phyloP scores from a whole-genome alignment of 2,113 vertebrate genomes.

The Dromiciops gliroides region DNA sequence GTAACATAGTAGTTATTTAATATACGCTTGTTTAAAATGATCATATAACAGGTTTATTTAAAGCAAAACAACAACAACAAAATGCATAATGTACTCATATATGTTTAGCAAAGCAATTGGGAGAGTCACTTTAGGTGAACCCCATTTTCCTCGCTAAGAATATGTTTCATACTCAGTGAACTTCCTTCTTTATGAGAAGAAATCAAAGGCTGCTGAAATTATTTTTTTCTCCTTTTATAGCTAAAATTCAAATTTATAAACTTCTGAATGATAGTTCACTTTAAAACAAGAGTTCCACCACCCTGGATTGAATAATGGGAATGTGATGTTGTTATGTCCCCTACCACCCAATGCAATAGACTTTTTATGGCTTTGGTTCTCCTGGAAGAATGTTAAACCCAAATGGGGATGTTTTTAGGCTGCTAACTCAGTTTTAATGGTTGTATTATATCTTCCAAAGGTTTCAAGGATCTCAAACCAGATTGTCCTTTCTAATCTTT shows the following conservation, averaged over 20 bases:
- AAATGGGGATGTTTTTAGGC: not conserved
- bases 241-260: not conserved
- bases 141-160: not conserved
- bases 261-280: not conserved
- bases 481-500: not conserved
- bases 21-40: not conserved
- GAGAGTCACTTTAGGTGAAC: not conserved
- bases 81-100: not conserved
- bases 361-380: not conserved
- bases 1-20: not conserved
- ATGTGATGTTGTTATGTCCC: not conserved
- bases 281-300: not conserved
- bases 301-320: not conserved
- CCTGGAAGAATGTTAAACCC: not conserved
- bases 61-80: not conserved
- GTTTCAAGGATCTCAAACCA: not conserved
- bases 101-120: not conserved
- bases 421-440: not conserved
- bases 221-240: not conserved
- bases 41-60: not conserved
- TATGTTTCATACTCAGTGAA: not conserved
- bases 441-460: not conserved
- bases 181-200: not conserved
- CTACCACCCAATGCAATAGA: not conserved
- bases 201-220: too few species aligned